Evolutionary conservation across 2,888 invertebrate species (phyloP), one percentile per base, ranked within the genome.

Genomic region (Smittia sp.): DNA sequence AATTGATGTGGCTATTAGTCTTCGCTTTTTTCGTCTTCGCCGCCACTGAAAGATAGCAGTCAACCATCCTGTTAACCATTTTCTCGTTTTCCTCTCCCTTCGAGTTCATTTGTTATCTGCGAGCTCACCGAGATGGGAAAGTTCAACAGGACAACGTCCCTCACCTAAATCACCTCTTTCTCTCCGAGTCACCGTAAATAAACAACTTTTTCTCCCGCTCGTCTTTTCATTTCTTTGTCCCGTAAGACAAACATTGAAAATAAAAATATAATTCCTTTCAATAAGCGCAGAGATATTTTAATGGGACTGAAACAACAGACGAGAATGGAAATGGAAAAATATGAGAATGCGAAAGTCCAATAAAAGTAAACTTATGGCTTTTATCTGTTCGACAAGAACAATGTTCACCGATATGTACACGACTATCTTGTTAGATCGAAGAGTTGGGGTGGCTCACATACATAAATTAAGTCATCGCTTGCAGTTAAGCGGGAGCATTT

Each of bases 1-100:
- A 69, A 69, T 69, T 69, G 69, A 52, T 52, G 24, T 7, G 52
- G 41, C 69, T 54, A 69, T 69, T 69, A 69, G 54, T 69, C 69
- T 63, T 63, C n/a, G 7, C 63, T 4, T 27, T n/a, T n/a, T 22
- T 4, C 63, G 25, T 18, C 58, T 58, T 18, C 9, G 18, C 22
- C 15, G 9, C 18, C 1, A 9, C 22, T 58, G 27, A 11, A 18
- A 58, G n/a, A 46, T 22, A 27, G 25, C 63, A 27, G 63, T 63
- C 13, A 13, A 63, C 27, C 27, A n/a, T 63, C n/a, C 27, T 63
- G 63, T 63, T 24, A 13, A 63, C 27, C 27, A n/a, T 63, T 27
- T 63, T 63, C 63, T 63, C 27, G 20, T 58, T 58, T 22, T n/a
- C 3, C 15, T 25, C 27, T 15, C 27, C 11, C 27, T 63, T 13